A percentile compares a stretch with the other conserved stretches of the same genome.
Conservation (phyloP, 2,888 invertebrate genomes). For the Diarsia rubi region DNA sequence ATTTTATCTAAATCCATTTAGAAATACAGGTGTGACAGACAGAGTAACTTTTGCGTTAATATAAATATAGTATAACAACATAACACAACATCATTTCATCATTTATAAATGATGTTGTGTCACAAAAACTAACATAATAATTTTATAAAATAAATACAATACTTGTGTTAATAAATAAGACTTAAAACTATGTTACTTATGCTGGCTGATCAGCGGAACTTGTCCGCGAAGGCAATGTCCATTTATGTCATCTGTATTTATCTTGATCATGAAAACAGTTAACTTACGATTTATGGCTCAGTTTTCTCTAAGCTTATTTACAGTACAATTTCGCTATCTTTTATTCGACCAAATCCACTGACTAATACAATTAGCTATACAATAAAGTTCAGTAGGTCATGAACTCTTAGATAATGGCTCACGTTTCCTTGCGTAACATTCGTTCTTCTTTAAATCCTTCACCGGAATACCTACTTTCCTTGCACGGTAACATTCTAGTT, state of each 20-base stretch:
- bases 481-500: conserved; percentile 29
- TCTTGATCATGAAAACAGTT: not conserved
- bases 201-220: too few relatives aligned
- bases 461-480: conserved; percentile 51
- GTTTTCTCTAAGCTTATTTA: not conserved
- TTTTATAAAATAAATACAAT: too few relatives aligned
- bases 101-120: too few relatives aligned
- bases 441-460: conserved; percentile 58
- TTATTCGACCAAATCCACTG: not conserved
- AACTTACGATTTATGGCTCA: not conserved
- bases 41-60: not conserved
- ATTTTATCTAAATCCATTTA: not conserved
- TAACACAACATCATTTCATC: too few relatives aligned
- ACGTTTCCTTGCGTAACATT: conserved; percentile 24
- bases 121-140: too few relatives aligned
- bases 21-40: not conserved
- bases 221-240: too few relatives aligned
- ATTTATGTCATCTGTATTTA: not conserved
- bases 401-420: conserved; percentile 5
- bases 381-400: conserved; percentile 29
- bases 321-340: not conserved
- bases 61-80: too few relatives aligned
- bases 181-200: too few relatives aligned
- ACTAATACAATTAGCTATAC: conserved; percentile 12
- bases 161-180: too few relatives aligned